phyloP scores from a whole-genome alignment of 2,888 invertebrate species.

The Scelioninae gen. 1 region DNA sequence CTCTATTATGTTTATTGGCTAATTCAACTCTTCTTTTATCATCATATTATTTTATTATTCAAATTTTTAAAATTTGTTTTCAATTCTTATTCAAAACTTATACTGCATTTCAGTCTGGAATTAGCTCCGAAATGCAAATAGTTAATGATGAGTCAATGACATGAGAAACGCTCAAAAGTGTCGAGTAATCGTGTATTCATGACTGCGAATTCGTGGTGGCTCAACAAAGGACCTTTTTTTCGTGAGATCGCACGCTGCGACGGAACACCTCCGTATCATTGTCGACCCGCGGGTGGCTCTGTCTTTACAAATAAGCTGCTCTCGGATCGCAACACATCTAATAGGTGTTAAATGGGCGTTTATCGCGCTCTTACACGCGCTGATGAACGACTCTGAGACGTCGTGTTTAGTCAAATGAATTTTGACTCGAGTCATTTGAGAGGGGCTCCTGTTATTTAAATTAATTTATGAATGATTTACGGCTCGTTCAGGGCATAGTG shows the following conservation, averaged over 20 bases:
- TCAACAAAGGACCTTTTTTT: conserved; percentile 55
- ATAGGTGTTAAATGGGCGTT: conserved; percentile 69
- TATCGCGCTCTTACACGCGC: conserved; percentile 54
- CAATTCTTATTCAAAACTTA: background rate
- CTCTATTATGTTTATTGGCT: too few relatives aligned
- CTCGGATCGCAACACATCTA: conserved; percentile 68
- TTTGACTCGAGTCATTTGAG: too few relatives aligned
- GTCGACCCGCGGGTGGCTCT: conserved; percentile 76
- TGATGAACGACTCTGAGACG: conserved; percentile 66
- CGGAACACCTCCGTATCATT: conserved; percentile 75
- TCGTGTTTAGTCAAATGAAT: conserved; percentile 36
- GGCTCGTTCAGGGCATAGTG: background rate
- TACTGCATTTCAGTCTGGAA: background rate
- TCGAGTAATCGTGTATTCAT: conserved; percentile 49
- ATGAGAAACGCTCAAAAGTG: conserved; percentile 46
- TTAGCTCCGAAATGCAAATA: conserved; percentile 40
- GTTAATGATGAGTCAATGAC: conserved; percentile 59
- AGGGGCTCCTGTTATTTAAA: conserved; percentile 38
- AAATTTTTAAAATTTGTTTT: background rate
- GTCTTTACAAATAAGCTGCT: conserved; percentile 78
- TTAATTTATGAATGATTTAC: conserved; percentile 62
- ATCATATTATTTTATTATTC: too few relatives aligned
- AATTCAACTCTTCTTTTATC: background rate
- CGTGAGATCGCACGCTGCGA: conserved; percentile 75
- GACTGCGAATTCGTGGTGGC: conserved; percentile 54